Evolutionary conservation across 1,140 invertebrate genomes (phyloP), one percentile per base, ranked within the genome.

Genomic region (Habropoda laboriosa): DNA sequence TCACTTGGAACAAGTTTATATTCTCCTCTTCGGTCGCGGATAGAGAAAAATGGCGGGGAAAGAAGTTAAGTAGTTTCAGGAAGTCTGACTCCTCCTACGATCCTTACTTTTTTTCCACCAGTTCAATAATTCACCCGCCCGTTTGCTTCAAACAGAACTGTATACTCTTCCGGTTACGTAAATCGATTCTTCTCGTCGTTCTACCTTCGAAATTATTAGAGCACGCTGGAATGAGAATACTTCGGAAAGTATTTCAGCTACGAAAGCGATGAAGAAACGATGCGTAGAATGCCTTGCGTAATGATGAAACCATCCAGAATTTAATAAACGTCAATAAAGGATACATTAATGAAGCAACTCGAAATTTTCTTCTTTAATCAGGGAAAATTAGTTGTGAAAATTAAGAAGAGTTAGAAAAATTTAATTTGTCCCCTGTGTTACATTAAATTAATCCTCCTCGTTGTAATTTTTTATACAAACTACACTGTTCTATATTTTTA

Each of bases 41-140:
- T 32, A 7, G 27, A 7, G 27, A 66, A 7, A 66, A 66, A 66
- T 47, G 63, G 42, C n/a, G 16, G 21, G 3, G 27, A 45, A 66
- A 61, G 16, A 66, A 66, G 63, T 66, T 66, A 66, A 66, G 63
- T 66, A 66, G 38, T 32, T 66, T 32, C 42, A 27, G 42, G 0
- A 66, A 66, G 27, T 47, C 42, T n/a, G 63, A 47, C 24, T 32
- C 21, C 7, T 47, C 40, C 3, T 21, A 30, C 18, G 63, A 13
- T 38, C 38, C n/a, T 13, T 40, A 45, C 40, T 24, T 64, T 21
- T 49, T 49, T 27, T 45, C 61, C n/a, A 30, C 42, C 0, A 6
- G 40, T 12, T 35, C 42, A 66, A 47, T 47, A 47, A 66, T 47
- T 66, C 63, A 47, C 42, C 40, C 27, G 40, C 18, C 61, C 42